Percentiles rank a stretch among this genome's conserved stretches.
phyloP scores from a whole-genome alignment of 2,113 vertebrate genomes.

The Tachuris rubrigastra region DNA sequence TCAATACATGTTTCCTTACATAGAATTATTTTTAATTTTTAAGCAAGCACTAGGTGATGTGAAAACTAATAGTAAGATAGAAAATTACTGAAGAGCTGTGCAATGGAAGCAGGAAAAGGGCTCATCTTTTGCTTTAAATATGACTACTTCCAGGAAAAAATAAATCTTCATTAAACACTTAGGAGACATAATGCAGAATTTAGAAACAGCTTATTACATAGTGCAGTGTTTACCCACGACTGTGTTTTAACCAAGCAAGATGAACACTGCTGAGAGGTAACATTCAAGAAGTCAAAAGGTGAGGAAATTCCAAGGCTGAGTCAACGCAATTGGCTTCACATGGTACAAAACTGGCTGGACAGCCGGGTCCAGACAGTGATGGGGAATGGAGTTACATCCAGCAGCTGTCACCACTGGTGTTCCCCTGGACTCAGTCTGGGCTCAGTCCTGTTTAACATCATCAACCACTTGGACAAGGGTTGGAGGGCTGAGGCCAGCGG shows the following conservation, averaged over 20 bases:
- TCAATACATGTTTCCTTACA: neutral
- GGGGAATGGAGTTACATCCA: neutral
- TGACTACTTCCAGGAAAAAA: neutral
- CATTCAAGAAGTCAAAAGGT: neutral
- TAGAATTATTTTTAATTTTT: neutral
- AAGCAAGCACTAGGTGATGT: neutral
- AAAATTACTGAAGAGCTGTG: neutral
- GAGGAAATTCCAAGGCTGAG: neutral
- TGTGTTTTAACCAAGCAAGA: neutral
- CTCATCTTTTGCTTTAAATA: neutral
- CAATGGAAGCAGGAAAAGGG: neutral
- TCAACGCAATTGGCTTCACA: neutral
- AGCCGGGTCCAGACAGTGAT: too few species aligned
- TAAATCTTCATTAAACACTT: neutral
- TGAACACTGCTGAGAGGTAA: neutral
- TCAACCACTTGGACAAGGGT: neutral
- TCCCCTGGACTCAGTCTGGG: neutral
- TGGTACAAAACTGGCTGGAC: neutral
- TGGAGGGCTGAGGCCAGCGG: rapidly evolving
- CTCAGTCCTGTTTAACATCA: neutral
- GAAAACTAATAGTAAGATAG: neutral
- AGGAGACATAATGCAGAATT: neutral
- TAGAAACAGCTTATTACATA: neutral
- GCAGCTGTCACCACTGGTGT: rapidly evolving
- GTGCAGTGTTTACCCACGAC: neutral